Conservation (phyloP, 2,113 vertebrate species). For the Saguinus midas region DNA sequence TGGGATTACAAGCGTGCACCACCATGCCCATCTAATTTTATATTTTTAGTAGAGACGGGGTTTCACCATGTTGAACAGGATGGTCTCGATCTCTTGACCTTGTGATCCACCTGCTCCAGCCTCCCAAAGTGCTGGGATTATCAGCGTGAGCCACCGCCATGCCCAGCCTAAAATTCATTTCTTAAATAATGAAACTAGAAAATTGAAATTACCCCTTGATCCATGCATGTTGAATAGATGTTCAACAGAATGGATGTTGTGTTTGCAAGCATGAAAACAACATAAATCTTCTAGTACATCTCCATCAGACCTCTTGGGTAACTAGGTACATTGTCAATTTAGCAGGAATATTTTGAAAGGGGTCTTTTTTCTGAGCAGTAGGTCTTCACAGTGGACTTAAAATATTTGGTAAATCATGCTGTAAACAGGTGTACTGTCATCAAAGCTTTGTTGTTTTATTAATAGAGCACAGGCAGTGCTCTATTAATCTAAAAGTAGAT, state of each 20-base stretch:
- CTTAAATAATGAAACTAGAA: neutral
- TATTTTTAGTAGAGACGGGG: too few relatives aligned
- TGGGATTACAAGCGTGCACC: too few relatives aligned
- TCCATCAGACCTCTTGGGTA: neutral
- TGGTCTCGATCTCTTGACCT: too few relatives aligned
- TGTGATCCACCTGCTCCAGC: too few relatives aligned
- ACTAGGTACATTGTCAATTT: neutral
- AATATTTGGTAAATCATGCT: neutral
- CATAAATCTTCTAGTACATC: neutral
- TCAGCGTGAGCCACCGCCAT: too few relatives aligned
- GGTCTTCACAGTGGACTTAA: neutral
- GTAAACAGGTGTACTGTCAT: neutral
- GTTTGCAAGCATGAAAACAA: neutral
- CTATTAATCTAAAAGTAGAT: neutral
- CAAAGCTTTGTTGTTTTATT: neutral
- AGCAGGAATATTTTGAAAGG: neutral
- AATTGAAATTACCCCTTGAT: neutral
- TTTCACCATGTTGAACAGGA: too few relatives aligned
- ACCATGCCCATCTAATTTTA: too few relatives aligned
- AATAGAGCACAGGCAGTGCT: neutral
- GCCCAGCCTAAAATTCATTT: neutral
- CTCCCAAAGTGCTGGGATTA: too few relatives aligned
- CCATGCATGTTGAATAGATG: too few relatives aligned
- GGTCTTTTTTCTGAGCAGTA: neutral
- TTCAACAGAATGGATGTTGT: neutral